phyloP scores from a whole-genome alignment of 2,113 vertebrate genomes.

The Lanius collurio region DNA sequence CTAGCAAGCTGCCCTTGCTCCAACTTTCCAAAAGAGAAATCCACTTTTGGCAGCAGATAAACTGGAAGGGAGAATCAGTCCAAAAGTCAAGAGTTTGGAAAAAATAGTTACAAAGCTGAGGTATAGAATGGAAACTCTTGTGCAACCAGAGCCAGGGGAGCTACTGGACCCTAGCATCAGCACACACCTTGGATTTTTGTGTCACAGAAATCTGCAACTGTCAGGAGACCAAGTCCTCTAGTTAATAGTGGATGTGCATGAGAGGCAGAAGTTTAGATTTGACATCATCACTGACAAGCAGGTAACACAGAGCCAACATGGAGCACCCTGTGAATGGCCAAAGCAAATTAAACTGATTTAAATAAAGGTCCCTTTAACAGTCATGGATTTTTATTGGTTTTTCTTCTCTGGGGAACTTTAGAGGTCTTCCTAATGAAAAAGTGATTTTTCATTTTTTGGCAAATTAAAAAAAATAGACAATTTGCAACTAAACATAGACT shows the following conservation, averaged over 20 bases:
- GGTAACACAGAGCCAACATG: background rate
- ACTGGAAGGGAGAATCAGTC: background rate
- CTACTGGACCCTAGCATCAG: background rate
- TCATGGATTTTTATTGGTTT: rapidly evolving
- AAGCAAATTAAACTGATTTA: background rate
- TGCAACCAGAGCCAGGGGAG: background rate
- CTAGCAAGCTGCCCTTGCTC: background rate
- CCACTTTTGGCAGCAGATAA: background rate
- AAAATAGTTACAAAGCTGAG: background rate
- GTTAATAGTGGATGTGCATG: background rate
- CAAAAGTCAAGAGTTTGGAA: background rate
- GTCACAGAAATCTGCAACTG: background rate
- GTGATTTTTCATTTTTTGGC: background rate
- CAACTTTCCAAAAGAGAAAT: background rate
- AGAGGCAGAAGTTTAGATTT: background rate
- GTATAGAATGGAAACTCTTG: background rate
- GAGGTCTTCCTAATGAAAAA: background rate
- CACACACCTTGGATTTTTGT: background rate
- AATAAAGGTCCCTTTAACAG: background rate
- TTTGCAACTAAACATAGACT: background rate
- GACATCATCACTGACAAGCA: background rate
- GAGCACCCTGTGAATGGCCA: rapidly evolving
- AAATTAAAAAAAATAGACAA: background rate
- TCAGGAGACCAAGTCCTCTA: background rate
- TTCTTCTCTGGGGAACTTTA: background rate